Conservation (phyloP, 2,888 invertebrate genomes). For the Tipula lateralis region DNA sequence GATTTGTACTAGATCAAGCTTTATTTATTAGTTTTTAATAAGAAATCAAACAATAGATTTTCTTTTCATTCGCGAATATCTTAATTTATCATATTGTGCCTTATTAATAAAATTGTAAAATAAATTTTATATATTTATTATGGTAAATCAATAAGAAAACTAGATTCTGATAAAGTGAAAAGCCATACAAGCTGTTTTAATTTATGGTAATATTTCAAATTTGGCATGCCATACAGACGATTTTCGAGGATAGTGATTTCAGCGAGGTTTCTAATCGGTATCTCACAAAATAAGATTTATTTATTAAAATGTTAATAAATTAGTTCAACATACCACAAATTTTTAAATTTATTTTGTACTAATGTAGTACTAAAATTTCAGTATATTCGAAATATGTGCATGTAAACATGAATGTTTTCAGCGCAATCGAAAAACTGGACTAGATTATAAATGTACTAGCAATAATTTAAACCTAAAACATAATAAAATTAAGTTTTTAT, state of each 20-base stretch:
- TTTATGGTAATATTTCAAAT: neutral
- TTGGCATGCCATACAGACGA: neutral
- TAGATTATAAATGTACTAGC: neutral
- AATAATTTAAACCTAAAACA: neutral
- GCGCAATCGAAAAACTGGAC: neutral
- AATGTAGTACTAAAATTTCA: no score
- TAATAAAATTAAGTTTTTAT: neutral
- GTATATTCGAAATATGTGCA: no score
- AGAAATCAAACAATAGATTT: neutral
- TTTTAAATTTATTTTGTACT: no score
- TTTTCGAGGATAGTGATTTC: no score
- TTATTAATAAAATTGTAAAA: neutral
- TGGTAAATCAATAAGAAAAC: neutral
- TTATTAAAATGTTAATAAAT: no score
- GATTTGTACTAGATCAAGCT: neutral
- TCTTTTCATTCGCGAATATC: neutral
- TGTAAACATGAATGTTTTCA: no score
- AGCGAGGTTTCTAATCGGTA: no score
- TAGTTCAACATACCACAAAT: no score
- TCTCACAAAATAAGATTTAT: no score
- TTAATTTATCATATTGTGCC: neutral
- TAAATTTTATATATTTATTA: neutral
- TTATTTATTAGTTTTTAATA: neutral
- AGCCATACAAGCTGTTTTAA: neutral
- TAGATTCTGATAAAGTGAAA: neutral